Conservation (phyloP, 1,140 invertebrate genomes). For the Achatina immaculata region DNA sequence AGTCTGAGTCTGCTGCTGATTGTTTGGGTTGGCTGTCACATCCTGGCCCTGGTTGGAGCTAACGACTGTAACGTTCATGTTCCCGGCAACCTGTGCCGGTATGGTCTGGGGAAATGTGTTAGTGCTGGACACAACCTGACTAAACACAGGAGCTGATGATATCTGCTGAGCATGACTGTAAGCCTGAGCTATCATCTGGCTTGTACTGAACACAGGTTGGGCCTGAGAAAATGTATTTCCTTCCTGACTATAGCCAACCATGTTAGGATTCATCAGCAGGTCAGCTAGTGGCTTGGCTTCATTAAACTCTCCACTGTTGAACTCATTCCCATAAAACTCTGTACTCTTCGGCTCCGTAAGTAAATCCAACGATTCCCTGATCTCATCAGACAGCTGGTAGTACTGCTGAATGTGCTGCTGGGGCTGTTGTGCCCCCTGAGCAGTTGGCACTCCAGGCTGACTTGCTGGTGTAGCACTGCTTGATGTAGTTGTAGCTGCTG, state of each 20-base stretch:
- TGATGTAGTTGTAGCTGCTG: slow-evolving; percentile 6
- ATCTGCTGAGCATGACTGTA: slow-evolving; percentile 47
- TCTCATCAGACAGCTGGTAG: slow-evolving; percentile 42
- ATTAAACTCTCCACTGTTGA: slow-evolving; percentile 37
- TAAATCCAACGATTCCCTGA: slow-evolving; percentile 41
- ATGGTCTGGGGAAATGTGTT: slow-evolving; percentile 29
- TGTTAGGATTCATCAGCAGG: slow-evolving; percentile 39
- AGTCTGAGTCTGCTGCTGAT: slow-evolving; percentile 38
- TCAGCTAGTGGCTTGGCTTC: slow-evolving; percentile 45
- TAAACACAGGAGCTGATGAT: slow-evolving; percentile 27
- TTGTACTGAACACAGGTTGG: slow-evolving; percentile 31
- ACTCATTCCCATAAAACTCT: slow-evolving; percentile 39
- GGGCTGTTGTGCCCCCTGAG: slow-evolving; percentile 18
- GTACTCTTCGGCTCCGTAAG: slow-evolving; percentile 33
- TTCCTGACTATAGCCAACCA: slow-evolving; percentile 44
- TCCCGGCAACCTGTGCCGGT: slow-evolving; percentile 26
- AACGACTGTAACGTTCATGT: slow-evolving; percentile 40
- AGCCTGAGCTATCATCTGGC: slow-evolving; percentile 47
- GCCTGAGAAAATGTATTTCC: slow-evolving; percentile 33
- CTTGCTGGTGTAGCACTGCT: neutral
- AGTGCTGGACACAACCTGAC: slow-evolving; percentile 37
- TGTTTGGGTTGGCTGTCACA: slow-evolving; percentile 16
- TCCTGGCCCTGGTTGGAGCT: slow-evolving; percentile 24
- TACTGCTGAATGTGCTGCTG: slow-evolving; percentile 40
- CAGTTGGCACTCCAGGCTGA: neutral